Base-by-base conservation (phyloP, 2,113 vertebrate species). In the Percopsis transmontana region DNA sequence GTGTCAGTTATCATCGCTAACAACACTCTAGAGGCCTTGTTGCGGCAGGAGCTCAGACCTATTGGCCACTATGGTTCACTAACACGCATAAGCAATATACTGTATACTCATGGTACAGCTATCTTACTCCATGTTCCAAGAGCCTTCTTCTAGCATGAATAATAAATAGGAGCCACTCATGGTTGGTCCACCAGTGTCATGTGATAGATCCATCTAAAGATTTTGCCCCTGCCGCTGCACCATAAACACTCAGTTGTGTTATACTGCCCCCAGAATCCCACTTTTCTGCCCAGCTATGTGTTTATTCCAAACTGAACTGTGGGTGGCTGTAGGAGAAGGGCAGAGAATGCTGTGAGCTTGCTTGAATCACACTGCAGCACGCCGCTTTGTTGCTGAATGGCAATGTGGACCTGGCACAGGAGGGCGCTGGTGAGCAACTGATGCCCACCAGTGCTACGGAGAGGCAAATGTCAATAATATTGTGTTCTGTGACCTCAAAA, bases 1-100 rank as follows among this genome's bases (percentile, higher is more conserved):
- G 38, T 83, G 81, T 85, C 83, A 68, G 65, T 66, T 82, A 76
- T 70, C 71, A 81, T 81, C 74, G 68, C 74, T 73, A 77, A 72
- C 79, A 62, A 63, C 70, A 44, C 75, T 60, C 77, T 19, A 16
- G 75, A 70, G 77, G 66, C 55, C 12, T 27, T 16, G 61, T n/a
- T 56, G 57, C 40, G 72, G 60, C 15, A 21, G 62, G 60, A 24
- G 53, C 18, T 62, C 5, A 42, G 56, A 55, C 21, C 38, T 15
- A 50, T 3, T 0, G 21, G 55, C 66, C 64, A 27, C 66, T 38
- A 2, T 45, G 52, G 15, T 57, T 45, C 1, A 13, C 59, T 59
- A 33, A 44, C 39, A 51, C 62, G 50, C 66, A 47, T 54, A 21
- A 53, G 19, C 54, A 50, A 44, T 20, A 53, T 47, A 45, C 19